These are phyloP conservation scores for Mus spretus DNA, from an alignment of 2,797 vertebrate species.

Conservation along the genomic window DNA sequence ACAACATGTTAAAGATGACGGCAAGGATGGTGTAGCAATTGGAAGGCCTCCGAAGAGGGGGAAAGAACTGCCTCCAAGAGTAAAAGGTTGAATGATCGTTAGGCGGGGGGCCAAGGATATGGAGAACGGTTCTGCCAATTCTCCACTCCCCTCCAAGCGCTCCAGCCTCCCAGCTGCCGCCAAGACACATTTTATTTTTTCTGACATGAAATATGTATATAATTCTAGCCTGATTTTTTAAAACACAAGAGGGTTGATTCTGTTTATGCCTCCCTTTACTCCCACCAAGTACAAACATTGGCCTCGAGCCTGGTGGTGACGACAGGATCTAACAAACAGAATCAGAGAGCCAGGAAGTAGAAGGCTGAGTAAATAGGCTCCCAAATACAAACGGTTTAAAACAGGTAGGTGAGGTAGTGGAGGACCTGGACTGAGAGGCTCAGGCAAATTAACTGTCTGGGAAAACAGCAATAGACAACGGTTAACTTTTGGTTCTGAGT, in stretches of 20 bases:
- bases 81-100: slow-evolving; percentile 79
- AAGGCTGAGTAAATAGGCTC: slow-evolving; percentile 72
- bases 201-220: slow-evolving; percentile 84
- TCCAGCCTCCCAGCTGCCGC: slow-evolving; percentile 77
- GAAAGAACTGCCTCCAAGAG: slow-evolving; percentile 79
- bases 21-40: slow-evolving; percentile 71
- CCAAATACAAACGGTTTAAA: slow-evolving; percentile 49
- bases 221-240: slow-evolving; percentile 81
- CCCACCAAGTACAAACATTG: slow-evolving; percentile 82
- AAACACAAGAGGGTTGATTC: slow-evolving; percentile 78
- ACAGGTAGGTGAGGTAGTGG: slow-evolving; percentile 10
- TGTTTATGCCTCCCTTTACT: slow-evolving; percentile 79
- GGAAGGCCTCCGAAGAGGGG: slow-evolving; percentile 69
- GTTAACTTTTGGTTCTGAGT: background rate
- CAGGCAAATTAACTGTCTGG: background rate
- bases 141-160: slow-evolving; percentile 76
- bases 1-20: slow-evolving; percentile 35
- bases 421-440: background rate
- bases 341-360: slow-evolving; percentile 71
- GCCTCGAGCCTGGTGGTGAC: slow-evolving; percentile 78
- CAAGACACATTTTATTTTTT: slow-evolving; percentile 86
- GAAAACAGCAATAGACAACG: background rate
- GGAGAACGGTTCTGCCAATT: slow-evolving; percentile 78
- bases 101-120: slow-evolving; percentile 77
- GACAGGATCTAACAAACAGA: slow-evolving; percentile 77